Conservation (phyloP, 2,888 invertebrate species). For the Sesamia inferens region DNA sequence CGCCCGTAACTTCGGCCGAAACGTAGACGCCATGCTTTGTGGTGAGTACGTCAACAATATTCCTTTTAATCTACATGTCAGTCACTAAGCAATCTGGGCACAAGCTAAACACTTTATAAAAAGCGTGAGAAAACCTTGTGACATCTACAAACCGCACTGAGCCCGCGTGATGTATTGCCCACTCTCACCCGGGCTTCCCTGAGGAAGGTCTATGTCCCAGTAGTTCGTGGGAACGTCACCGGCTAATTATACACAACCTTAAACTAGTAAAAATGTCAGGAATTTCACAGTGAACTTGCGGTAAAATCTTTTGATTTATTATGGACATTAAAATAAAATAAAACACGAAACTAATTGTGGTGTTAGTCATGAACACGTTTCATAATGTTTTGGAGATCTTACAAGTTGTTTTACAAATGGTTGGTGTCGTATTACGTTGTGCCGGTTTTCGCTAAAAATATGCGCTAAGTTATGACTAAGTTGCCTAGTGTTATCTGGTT, state of each 20-base stretch:
- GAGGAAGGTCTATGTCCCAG: background rate
- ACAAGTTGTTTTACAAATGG: conserved; percentile 41
- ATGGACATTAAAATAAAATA: conserved; percentile 44
- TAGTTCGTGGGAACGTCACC: background rate
- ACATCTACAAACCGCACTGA: too few relatives aligned
- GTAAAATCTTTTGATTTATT: conserved; percentile 52
- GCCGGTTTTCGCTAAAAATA: conserved; percentile 32
- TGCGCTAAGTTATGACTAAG: conserved; percentile 27
- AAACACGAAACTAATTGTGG: conserved; percentile 38
- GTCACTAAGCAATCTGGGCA: too few relatives aligned
- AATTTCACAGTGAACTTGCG: conserved; percentile 49
- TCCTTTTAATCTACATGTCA: too few relatives aligned
- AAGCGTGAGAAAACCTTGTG: too few relatives aligned
- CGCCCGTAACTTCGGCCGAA: too few relatives aligned
- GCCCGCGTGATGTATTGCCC: background rate
- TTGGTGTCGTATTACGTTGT: conserved; percentile 33
- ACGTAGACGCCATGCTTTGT: too few relatives aligned
- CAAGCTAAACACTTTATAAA: too few relatives aligned
- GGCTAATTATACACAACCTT: background rate
- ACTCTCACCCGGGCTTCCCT: background rate
- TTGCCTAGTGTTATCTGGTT: conserved; percentile 10
- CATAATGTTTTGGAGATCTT: conserved; percentile 30
- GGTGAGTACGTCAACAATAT: too few relatives aligned
- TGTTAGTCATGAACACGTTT: conserved; percentile 56
- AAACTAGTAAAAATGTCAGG: conserved; percentile 21